Conservation (phyloP, 2,888 invertebrate species). For the Nycteola revayana region DNA sequence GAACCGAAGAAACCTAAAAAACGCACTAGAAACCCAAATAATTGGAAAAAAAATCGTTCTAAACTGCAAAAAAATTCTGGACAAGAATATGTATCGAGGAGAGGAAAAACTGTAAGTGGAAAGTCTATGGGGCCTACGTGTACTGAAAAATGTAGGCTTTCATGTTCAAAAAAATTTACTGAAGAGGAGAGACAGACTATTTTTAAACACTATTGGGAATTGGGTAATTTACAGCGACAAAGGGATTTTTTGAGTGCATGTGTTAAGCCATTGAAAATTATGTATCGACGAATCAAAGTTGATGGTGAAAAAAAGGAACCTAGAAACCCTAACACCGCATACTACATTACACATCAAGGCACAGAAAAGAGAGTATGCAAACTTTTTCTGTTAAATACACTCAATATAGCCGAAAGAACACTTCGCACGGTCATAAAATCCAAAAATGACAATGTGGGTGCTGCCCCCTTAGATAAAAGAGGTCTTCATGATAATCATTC, state of each 20-base stretch:
- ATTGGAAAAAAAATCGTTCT: too few relatives aligned
- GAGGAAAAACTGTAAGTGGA: too few relatives aligned
- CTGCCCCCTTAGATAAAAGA: not conserved
- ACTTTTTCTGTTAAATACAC: conserved; percentile 1
- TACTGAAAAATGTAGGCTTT: not conserved
- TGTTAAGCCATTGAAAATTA: conserved; percentile 1
- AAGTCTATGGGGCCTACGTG: not conserved
- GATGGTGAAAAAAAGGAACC: not conserved
- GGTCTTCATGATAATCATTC: not conserved
- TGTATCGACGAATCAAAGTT: not conserved
- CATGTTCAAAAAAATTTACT: not conserved
- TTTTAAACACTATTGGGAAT: conserved; percentile 1
- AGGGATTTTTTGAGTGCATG: not conserved
- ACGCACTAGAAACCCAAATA: too few relatives aligned
- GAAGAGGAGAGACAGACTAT: not conserved
- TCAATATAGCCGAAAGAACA: not conserved
- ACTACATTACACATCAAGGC: not conserved
- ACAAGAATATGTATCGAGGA: too few relatives aligned
- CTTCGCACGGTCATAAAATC: not conserved
- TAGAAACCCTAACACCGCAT: conserved; percentile 1
- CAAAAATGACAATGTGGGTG: not conserved
- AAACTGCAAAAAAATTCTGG: too few relatives aligned
- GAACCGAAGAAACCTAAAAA: too few relatives aligned
- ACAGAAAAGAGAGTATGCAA: conserved; percentile 3
- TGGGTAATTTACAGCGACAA: conserved; percentile 2